These are phyloP conservation scores for Helicoverpa zea DNA, from an alignment of 1,140 invertebrate genomes.

Conservation along the genomic window DNA sequence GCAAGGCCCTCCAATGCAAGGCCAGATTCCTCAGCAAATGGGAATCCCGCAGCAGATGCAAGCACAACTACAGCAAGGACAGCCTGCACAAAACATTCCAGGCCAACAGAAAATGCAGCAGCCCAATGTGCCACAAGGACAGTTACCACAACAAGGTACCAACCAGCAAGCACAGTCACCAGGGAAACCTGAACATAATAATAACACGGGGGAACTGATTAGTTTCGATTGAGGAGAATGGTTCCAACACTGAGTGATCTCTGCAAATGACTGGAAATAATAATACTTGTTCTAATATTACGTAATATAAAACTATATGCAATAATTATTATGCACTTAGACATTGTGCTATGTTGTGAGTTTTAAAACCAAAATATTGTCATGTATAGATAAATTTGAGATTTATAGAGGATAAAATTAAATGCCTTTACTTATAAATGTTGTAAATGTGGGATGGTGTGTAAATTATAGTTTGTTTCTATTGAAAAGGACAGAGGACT, in stretches of 20 bases:
- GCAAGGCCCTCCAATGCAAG: constrained; percentile 52
- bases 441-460: constrained; percentile 36
- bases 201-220: constrained; percentile 90
- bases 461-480: constrained; percentile 30
- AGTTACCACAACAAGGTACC: constrained; percentile 62
- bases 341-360: constrained; percentile 48
- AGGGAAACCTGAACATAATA: constrained; percentile 82
- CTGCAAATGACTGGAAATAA: constrained; percentile 57
- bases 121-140: constrained; percentile 54
- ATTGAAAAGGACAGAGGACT: neutral
- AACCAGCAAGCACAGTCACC: constrained; percentile 75
- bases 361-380: constrained; percentile 58
- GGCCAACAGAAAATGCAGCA: constrained; percentile 29
- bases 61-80: constrained; percentile 70
- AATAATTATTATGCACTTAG: constrained; percentile 57
- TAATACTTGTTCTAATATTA: constrained; percentile 48
- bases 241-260: constrained; percentile 46
- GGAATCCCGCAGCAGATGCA: constrained; percentile 67
- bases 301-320: constrained; percentile 52
- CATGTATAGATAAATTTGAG: constrained; percentile 53
- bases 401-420: constrained; percentile 45
- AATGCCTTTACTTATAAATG: constrained; percentile 48
- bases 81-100: constrained; percentile 1
- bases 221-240: constrained; percentile 89
- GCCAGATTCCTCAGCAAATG: constrained; percentile 56